These are phyloP conservation scores for Tolypeutes matacus DNA, from an alignment of 2,797 vertebrate genomes.

Conservation along the genomic window DNA sequence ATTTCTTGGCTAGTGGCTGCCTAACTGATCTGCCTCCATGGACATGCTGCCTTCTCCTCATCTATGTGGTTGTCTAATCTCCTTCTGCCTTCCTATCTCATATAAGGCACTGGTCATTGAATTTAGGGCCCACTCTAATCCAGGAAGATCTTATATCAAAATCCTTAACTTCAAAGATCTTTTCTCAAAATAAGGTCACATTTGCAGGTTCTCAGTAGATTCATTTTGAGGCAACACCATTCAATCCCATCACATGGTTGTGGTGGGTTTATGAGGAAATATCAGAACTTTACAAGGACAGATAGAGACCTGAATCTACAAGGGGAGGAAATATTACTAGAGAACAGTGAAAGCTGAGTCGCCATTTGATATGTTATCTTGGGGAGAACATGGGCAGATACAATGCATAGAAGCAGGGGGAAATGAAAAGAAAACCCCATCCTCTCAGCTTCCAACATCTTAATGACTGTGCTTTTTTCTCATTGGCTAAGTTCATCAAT, in stretches of 20 bases:
- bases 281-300: too few relatives aligned
- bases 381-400: background rate
- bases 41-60: background rate
- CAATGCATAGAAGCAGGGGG: background rate
- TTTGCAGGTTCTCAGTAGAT: too few relatives aligned
- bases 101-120: background rate
- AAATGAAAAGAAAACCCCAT: background rate
- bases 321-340: rapidly evolving
- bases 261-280: too few relatives aligned
- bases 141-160: background rate
- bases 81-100: background rate
- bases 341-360: background rate
- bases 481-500: background rate
- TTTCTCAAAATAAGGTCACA: background rate
- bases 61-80: background rate
- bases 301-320: background rate
- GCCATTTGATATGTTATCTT: background rate
- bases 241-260: too few relatives aligned
- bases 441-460: background rate
- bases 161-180: background rate
- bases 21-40: background rate
- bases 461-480: background rate
- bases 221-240: too few relatives aligned
- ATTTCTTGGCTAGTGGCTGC: background rate
- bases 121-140: background rate